A percentile compares a stretch with the other conserved stretches of the same genome.
phyloP scores from a whole-genome alignment of 2,888 invertebrate genomes.

The Melikaiella ostensackeni region DNA sequence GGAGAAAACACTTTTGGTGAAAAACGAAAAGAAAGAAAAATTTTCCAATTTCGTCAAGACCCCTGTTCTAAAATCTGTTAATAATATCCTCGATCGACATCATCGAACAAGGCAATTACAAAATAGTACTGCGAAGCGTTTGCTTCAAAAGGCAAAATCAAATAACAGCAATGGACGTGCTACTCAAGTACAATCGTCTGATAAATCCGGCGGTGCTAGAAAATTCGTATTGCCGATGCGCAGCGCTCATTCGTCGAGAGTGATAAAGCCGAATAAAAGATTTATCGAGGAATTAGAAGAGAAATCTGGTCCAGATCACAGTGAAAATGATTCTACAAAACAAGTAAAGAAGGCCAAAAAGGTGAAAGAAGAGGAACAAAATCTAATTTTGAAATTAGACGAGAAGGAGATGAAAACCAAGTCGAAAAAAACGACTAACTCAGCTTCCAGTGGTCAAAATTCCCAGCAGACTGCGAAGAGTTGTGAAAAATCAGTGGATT shows the following conservation, averaged over 20 bases:
- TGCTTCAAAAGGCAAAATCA: conserved; percentile 72
- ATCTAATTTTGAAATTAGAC: conserved; percentile 49
- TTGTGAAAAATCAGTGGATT: conserved; percentile 51
- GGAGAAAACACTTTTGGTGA: conserved; percentile 57
- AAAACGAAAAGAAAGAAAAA: conserved; percentile 61
- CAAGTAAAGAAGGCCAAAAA: conserved; percentile 67
- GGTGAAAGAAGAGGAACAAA: conserved; percentile 50
- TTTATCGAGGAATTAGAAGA: conserved; percentile 85
- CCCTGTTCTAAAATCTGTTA: conserved; percentile 71
- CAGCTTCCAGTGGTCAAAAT: conserved; percentile 47
- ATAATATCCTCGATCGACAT: conserved; percentile 72
- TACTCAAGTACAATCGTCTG: conserved; percentile 63
- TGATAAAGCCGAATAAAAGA: conserved; percentile 91
- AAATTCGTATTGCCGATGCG: conserved; percentile 89
- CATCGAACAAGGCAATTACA: conserved; percentile 72
- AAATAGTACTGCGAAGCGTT: conserved; percentile 72
- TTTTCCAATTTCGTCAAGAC: conserved; percentile 64
- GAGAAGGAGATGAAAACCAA: conserved; percentile 66
- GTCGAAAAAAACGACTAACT: conserved; percentile 53
- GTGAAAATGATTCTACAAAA: conserved; percentile 63
- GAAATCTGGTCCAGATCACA: conserved; percentile 67
- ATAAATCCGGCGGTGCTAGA: conserved; percentile 78
- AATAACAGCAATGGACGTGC: conserved; percentile 61
- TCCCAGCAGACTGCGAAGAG: conserved; percentile 49
- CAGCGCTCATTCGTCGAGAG: conserved; percentile 91